Percentiles rank a stretch among this genome's conserved stretches.
Evolutionary conservation across 2,888 invertebrate genomes (phyloP).

Genomic region (Orchestes rusci): DNA sequence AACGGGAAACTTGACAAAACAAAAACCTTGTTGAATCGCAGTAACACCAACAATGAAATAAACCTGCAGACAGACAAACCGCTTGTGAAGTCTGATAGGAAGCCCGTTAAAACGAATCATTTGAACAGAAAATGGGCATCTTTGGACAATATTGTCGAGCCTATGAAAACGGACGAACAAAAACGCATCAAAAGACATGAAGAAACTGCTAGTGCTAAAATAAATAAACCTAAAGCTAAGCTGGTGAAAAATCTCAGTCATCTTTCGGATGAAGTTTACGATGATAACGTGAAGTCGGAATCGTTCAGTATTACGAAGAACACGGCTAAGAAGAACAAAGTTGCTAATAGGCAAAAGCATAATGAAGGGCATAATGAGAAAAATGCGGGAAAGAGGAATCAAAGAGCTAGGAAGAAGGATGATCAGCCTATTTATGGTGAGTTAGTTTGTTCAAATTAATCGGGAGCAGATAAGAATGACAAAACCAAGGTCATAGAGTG

Average conservation of each 20-base stretch:
- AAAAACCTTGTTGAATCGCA: constrained; percentile 43
- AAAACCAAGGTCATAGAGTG: too few relatives aligned
- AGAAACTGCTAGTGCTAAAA: constrained; percentile 46
- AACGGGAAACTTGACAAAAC: constrained; percentile 42
- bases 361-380: constrained; percentile 34
- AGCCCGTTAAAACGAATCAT: constrained; percentile 42
- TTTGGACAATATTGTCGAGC: constrained; percentile 48
- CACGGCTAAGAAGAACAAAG: constrained; percentile 37
- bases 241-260: constrained; percentile 41
- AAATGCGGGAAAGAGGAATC: constrained; percentile 47
- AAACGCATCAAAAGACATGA: constrained; percentile 36
- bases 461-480: too few relatives aligned
- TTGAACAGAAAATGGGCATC: constrained; percentile 54
- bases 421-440: constrained; percentile 40
- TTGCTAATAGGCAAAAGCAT: constrained; percentile 33
- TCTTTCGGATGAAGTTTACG: constrained; percentile 34
- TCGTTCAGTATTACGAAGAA: constrained; percentile 34
- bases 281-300: constrained; percentile 34
- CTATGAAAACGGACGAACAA: constrained; percentile 42
- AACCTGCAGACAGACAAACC: constrained; percentile 34
- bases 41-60: constrained; percentile 51
- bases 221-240: constrained; percentile 42
- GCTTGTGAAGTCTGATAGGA: constrained; percentile 41
- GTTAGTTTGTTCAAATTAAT: too few relatives aligned
- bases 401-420: constrained; percentile 47